Evolutionary conservation across 2,888 invertebrate species (phyloP), one percentile per base, ranked within the genome.

Genomic region (Drosophila anomalata): DNA sequence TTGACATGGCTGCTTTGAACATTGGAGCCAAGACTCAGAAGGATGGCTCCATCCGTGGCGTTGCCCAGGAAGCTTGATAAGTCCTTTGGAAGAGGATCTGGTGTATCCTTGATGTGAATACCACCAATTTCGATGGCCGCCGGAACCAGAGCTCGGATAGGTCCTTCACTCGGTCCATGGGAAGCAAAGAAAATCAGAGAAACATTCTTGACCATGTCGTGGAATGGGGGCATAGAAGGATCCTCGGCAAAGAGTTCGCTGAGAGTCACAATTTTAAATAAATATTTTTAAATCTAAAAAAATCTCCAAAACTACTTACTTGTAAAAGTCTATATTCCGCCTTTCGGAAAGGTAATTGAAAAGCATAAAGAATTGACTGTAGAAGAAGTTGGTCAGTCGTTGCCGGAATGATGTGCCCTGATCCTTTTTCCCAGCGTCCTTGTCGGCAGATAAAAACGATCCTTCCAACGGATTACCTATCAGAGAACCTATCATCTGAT

Each of bases 1-100:
- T 93, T 93, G 53, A 95, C 81, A 2, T 87, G 78, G 1, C 76
- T 57, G 2, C 90, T 89, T 41, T 88, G 78, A 0, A 92, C 66
- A 69, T 92, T 92, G 0, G 92, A 91, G 1, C 93, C 93, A 57
- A 93, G 87, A 54, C 92, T 91, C 24, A 93, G 89, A 20, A 90
- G 90, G 20, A 93, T 89, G 6, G 91, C 92, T 0, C 92, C 92
- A 67, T 94, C 92, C n/a, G 80, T 75, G 0, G 91, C 87, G 0
- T 76, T 74, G 20, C 89, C 80, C 3, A 92, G 63, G 48, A 90
- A 91, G 0, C 88, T 74, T 5, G 86, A 79, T 4, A 92, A 80
- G 8, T 89, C 80, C 46, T 82, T 62, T n/a, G 92, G 91, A 7
- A 91, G 55, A 0, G 86, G 78, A 58, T 89, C 74, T 0, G 90